phyloP scores from a whole-genome alignment of 1,140 invertebrate genomes.

The Teleopsis dalmanni region DNA sequence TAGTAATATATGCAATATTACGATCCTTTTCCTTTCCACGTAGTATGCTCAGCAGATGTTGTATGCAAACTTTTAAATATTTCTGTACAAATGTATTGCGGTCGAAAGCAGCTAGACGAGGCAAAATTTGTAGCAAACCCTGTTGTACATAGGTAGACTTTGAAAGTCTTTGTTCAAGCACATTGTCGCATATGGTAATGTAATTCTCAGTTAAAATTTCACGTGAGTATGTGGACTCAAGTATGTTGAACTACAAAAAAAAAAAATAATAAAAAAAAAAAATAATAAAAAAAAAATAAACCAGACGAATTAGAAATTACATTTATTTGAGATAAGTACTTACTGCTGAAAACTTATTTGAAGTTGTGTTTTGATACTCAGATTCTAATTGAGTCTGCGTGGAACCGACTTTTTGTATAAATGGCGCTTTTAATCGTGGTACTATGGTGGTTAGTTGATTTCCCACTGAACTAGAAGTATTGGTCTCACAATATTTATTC shows the following conservation, averaged over 20 bases:
- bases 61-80: constrained; percentile 69
- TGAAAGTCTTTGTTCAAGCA: constrained; percentile 68
- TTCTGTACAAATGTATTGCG: constrained; percentile 70
- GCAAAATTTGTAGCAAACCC: constrained; percentile 77
- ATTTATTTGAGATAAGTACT: constrained; percentile 8
- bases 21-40: constrained; percentile 74
- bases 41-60: constrained; percentile 67
- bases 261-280: neutral
- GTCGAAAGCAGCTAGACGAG: constrained; percentile 90
- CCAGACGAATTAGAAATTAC: neutral
- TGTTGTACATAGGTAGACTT: constrained; percentile 80
- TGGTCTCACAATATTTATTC: constrained; percentile 31
- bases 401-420: constrained; percentile 37
- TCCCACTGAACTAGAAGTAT: constrained; percentile 12
- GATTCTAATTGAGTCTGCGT: constrained; percentile 25
- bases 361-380: constrained; percentile 27
- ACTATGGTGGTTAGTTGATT: constrained; percentile 37
- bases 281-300: neutral
- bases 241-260: constrained; percentile 41
- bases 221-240: constrained; percentile 82
- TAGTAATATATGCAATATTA: constrained; percentile 77
- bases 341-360: constrained; percentile 29
- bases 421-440: constrained; percentile 43
- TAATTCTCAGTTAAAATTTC: constrained; percentile 77
- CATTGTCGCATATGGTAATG: constrained; percentile 70